Evolutionary conservation across 35 echinoderm and acorn worm species (phyloP).

Genomic region (Heliocidaris erythrogramma): DNA sequence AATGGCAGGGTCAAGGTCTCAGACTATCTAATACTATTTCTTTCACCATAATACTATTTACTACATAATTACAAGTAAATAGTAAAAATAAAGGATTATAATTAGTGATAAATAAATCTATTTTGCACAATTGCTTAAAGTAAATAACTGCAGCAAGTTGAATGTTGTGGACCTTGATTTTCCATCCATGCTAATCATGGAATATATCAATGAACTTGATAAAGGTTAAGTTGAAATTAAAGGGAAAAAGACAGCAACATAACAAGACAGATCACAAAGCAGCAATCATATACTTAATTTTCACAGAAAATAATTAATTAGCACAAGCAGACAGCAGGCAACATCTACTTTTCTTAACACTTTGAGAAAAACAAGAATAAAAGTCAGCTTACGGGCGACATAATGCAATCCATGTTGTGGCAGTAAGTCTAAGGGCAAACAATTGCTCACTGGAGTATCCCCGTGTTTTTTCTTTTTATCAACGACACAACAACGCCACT

Average conservation of each 20-base stretch:
- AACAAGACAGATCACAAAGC: not conserved
- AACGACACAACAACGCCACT: not conserved
- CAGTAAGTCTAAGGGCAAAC: not conserved
- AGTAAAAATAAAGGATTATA: not conserved
- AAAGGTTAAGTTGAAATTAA: not conserved
- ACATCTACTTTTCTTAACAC: not conserved
- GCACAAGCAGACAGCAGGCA: not conserved
- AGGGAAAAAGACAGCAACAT: not conserved
- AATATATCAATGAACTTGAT: not conserved
- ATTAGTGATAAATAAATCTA: not conserved
- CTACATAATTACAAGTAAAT: not conserved
- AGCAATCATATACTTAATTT: not conserved
- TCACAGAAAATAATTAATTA: not conserved
- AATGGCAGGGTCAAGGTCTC: not conserved
- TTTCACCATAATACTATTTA: not conserved
- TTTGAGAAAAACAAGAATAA: constrained; percentile 27
- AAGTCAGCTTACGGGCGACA: constrained; percentile 37
- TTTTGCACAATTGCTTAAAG: not conserved
- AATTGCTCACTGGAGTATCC: constrained; percentile 24
- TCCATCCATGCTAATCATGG: too few relatives aligned
- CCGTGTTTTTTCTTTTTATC: not conserved
- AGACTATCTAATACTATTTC: not conserved
- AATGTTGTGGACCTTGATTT: not conserved
- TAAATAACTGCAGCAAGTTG: not conserved
- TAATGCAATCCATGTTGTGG: not conserved